Evolutionary conservation across 2,113 vertebrate genomes (phyloP).

Genomic region (Proterorhinus semilunaris): DNA sequence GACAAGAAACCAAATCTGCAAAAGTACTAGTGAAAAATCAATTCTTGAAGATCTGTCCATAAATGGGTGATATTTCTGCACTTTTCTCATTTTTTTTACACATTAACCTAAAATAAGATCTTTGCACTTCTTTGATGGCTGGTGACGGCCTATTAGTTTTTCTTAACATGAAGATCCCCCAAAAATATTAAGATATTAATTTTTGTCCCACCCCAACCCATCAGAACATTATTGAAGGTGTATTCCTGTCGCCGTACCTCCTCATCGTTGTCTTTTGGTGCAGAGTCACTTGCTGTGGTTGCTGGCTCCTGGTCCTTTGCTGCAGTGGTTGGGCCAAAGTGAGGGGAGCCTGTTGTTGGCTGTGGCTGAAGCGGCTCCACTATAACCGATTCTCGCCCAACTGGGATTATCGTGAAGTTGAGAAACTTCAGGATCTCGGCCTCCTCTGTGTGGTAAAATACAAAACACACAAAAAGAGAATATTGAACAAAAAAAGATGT

Average conservation of each 20-base stretch:
- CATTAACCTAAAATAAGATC: too few relatives aligned
- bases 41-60: too few relatives aligned
- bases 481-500: neutral
- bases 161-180: too few relatives aligned
- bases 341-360: constrained; percentile 24
- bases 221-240: too few relatives aligned
- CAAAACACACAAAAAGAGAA: constrained; percentile 11
- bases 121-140: too few relatives aligned
- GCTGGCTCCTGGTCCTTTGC: constrained; percentile 29
- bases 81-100: too few relatives aligned
- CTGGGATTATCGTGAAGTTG: constrained; percentile 18
- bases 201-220: too few relatives aligned
- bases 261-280: neutral
- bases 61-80: too few relatives aligned
- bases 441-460: neutral
- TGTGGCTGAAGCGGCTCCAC: constrained; percentile 17
- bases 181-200: too few relatives aligned
- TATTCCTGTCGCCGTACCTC: constrained; percentile 27
- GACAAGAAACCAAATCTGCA: too few relatives aligned
- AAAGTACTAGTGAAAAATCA: too few relatives aligned
- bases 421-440: constrained; percentile 5
- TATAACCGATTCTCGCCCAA: constrained; percentile 14
- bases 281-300: constrained; percentile 17
- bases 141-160: too few relatives aligned
- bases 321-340: constrained; percentile 34